Conservation (phyloP, 2,888 invertebrate species). For the Oegoconia quadripuncta region DNA sequence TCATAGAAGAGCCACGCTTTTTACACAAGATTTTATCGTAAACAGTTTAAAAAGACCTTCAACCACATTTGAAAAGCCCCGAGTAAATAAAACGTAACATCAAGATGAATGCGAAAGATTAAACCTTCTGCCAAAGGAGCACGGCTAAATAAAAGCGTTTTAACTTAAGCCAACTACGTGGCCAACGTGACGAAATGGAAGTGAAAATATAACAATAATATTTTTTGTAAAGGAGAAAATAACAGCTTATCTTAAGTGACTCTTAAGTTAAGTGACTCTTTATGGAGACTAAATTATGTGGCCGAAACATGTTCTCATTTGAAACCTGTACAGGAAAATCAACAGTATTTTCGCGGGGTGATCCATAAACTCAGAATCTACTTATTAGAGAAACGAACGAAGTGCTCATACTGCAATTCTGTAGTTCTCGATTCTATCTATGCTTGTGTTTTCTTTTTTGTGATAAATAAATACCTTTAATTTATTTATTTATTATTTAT, state of each 20-base stretch:
- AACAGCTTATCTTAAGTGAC: constrained; percentile 35
- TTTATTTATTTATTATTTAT: too few species aligned
- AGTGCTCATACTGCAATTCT: too few species aligned
- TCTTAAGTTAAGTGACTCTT: constrained; percentile 30
- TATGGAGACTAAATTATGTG: constrained; percentile 13
- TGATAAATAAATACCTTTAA: too few species aligned
- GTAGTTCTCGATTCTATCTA: too few species aligned
- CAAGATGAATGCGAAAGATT: constrained; percentile 24
- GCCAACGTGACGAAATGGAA: constrained; percentile 17
- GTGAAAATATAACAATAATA: constrained; percentile 32
- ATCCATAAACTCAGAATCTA: too few species aligned
- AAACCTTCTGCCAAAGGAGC: constrained; percentile 24
- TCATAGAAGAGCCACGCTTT: too few species aligned
- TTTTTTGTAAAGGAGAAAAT: constrained; percentile 27
- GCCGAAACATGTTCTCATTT: background rate
- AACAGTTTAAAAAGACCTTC: background rate
- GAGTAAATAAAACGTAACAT: constrained; percentile 6
- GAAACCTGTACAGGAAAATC: background rate
- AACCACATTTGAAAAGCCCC: constrained; percentile 1
- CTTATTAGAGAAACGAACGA: too few species aligned
- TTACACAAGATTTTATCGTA: background rate
- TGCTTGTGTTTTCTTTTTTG: too few species aligned
- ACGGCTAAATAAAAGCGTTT: constrained; percentile 22
- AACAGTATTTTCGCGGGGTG: too few species aligned
- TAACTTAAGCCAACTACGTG: constrained; percentile 8